Evolutionary conservation across 2,888 invertebrate genomes (phyloP).

Genomic region (Cordilura impudica): DNA sequence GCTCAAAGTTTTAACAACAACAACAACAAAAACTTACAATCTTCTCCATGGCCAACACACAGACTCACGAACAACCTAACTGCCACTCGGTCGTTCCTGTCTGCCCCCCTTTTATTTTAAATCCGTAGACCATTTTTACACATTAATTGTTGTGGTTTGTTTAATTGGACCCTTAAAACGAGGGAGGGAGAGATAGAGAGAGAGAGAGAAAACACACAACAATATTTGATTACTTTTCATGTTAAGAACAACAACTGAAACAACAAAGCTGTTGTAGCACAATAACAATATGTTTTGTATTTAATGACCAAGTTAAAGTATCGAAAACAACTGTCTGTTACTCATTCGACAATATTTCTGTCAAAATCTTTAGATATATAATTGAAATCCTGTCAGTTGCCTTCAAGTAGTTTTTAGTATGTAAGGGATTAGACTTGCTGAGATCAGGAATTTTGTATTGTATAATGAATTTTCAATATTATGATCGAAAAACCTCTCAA

Average conservation of each 20-base stretch:
- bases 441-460: too few relatives aligned
- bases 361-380: not conserved
- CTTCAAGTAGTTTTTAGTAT: too few relatives aligned
- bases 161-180: conserved; percentile 74
- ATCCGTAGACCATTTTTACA: conserved; percentile 29
- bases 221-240: conserved; percentile 43
- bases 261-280: not conserved
- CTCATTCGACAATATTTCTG: not conserved
- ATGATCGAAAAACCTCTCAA: too few relatives aligned
- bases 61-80: conserved; percentile 33
- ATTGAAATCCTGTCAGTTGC: not conserved
- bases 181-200: conserved; percentile 69
- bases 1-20: conserved; percentile 57
- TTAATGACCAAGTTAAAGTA: conserved; percentile 37
- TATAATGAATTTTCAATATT: too few relatives aligned
- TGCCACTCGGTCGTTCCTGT: conserved; percentile 34
- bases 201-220: conserved; percentile 54
- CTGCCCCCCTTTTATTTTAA: not conserved
- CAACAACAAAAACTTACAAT: conserved; percentile 69
- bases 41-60: conserved; percentile 6
- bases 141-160: conserved; percentile 75
- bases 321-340: conserved; percentile 1
- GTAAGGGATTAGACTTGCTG: too few relatives aligned
- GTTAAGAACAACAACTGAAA: conserved; percentile 8
- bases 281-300: not conserved